A percentile compares a stretch with the other conserved stretches of the same genome.
Conservation (phyloP, 2,797 vertebrate genomes). For the Enteromius anoplus region DNA sequence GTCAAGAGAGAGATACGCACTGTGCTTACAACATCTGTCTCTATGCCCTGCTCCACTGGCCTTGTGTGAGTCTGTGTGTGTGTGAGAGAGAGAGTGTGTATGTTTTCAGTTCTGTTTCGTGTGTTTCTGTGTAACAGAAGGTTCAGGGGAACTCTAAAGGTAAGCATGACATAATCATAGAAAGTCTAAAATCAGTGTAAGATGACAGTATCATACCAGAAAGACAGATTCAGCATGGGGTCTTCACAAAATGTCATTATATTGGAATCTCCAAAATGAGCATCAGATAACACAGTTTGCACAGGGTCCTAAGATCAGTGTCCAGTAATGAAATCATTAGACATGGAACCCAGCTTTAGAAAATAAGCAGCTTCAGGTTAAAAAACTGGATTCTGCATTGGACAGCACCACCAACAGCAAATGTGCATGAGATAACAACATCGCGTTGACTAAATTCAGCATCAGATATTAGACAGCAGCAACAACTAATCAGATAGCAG, state of each 20-base stretch:
- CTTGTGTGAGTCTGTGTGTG: not conserved
- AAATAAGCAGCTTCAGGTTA: not conserved
- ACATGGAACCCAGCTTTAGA: not conserved
- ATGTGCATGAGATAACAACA: not conserved
- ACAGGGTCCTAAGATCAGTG: not conserved
- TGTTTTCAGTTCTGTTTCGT: constrained; percentile 4
- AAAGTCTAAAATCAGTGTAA: not conserved
- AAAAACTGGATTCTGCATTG: not conserved
- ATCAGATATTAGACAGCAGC: not conserved
- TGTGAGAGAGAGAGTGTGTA: not conserved
- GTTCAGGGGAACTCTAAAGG: constrained; percentile 23
- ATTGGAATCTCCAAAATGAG: not conserved
- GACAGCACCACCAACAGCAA: not conserved
- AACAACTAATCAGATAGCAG: not conserved
- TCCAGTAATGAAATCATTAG: not conserved
- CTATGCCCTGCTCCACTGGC: constrained; percentile 2
- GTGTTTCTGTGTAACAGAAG: constrained; percentile 8
- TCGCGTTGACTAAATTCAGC: not conserved
- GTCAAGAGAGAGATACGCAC: constrained; percentile 29
- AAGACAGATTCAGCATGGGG: not conserved
- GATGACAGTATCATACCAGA: not conserved
- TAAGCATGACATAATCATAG: not conserved
- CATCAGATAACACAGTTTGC: not conserved
- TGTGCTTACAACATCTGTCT: constrained; percentile 27
- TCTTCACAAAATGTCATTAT: not conserved